Conservation (phyloP, 1,140 invertebrate genomes). For the Euwallacea similis region DNA sequence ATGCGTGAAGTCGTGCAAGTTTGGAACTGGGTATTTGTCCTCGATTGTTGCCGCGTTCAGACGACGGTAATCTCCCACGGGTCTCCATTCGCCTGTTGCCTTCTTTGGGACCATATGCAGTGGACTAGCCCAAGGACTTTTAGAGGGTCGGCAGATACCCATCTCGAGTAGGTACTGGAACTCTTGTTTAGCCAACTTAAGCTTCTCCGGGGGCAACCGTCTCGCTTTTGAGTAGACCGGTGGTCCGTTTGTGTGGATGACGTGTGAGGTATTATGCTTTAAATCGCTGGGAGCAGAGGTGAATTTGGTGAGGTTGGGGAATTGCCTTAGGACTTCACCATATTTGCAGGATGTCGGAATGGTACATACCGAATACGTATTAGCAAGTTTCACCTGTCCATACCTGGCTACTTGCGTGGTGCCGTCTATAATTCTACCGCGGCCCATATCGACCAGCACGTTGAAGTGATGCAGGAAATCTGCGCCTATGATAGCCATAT, state of each 20-base stretch:
- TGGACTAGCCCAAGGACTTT: neutral
- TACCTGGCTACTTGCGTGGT: neutral
- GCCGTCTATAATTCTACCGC: neutral
- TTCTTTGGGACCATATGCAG: constrained; percentile 3
- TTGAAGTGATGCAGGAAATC: neutral
- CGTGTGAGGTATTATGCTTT: neutral
- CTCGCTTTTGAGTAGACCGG: neutral
- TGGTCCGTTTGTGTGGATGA: neutral
- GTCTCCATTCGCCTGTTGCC: neutral
- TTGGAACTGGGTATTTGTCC: neutral
- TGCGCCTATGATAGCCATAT: neutral
- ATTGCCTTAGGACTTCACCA: neutral
- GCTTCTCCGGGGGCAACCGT: constrained; percentile 5
- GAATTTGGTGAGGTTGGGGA: neutral
- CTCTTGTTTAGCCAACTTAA: neutral
- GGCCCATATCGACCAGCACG: neutral
- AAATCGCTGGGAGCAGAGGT: neutral
- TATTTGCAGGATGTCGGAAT: neutral
- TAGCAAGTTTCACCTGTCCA: neutral
- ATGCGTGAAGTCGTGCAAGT: neutral
- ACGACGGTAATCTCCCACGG: neutral
- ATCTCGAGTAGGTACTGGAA: neutral
- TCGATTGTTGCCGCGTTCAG: neutral
- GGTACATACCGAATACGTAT: neutral
- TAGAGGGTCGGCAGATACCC: neutral